phyloP scores from a whole-genome alignment of 2,888 invertebrate species.

The Taphrorychus bicolor region DNA sequence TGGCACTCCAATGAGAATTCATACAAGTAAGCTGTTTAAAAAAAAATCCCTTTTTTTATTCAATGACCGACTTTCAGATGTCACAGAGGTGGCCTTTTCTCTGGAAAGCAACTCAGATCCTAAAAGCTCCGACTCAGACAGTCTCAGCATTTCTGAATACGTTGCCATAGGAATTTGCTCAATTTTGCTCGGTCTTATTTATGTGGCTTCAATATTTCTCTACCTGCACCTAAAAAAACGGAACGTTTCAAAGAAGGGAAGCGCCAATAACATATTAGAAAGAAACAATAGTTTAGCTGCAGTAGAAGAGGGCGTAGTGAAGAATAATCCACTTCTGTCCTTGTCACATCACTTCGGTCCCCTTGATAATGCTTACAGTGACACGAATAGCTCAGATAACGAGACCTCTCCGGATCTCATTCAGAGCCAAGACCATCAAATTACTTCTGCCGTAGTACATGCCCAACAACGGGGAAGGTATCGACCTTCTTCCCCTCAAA shows the following conservation, averaged over 20 bases:
- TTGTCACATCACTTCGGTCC: conserved; percentile 68
- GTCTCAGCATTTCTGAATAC: conserved; percentile 78
- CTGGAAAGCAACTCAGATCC: conserved; percentile 68
- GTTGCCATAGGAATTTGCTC: conserved; percentile 85
- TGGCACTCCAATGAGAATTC: conserved; percentile 72
- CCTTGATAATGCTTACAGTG: conserved; percentile 59
- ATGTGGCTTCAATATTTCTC: conserved; percentile 84
- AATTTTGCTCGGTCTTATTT: conserved; percentile 83
- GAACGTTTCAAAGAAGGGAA: conserved; percentile 61
- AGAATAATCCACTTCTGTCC: conserved; percentile 76
- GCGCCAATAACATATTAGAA: conserved; percentile 29
- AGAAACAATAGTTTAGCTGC: conserved; percentile 43
- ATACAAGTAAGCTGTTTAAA: conserved; percentile 49
- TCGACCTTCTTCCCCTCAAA: conserved; percentile 7
- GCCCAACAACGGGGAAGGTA: conserved; percentile 55
- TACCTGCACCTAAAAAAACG: conserved; percentile 80
- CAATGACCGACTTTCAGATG: conserved; percentile 70
- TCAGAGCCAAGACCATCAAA: conserved; percentile 56
- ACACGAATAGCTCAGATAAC: conserved; percentile 72
- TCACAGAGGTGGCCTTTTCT: conserved; percentile 81
- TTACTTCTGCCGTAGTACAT: conserved; percentile 78
- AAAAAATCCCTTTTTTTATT: not conserved
- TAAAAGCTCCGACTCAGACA: conserved; percentile 61
- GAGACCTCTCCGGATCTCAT: conserved; percentile 63
- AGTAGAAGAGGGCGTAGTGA: conserved; percentile 75